These are phyloP conservation scores for Elgonia sp. DNA, from an alignment of 2,888 invertebrate genomes.

Conservation along the genomic window DNA sequence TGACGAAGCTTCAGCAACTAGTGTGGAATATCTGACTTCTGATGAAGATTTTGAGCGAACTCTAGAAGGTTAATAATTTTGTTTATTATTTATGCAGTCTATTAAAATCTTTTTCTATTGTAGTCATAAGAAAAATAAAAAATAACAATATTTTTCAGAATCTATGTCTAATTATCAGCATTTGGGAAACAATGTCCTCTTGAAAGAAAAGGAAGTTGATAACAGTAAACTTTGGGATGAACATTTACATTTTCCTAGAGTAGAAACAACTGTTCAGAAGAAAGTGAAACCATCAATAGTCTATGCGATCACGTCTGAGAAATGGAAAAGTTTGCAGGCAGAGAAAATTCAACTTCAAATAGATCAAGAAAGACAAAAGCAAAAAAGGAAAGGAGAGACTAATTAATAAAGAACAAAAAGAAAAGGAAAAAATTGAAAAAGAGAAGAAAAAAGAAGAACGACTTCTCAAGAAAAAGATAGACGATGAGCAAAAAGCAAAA, in stretches of 20 bases:
- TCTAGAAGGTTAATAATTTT: conserved; percentile 11
- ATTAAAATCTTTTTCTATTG: neutral
- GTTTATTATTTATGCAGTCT: neutral
- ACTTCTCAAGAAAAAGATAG: conserved; percentile 24
- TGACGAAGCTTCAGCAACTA: conserved; percentile 4
- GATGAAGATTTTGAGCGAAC: neutral
- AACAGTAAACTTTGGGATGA: conserved; percentile 17
- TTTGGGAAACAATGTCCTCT: neutral
- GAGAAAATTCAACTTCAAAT: conserved; percentile 21
- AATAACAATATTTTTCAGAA: neutral
- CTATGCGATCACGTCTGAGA: conserved; percentile 21
- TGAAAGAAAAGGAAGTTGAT: neutral
- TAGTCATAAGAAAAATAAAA: neutral
- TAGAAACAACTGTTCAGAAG: conserved; percentile 21
- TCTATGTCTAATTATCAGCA: neutral
- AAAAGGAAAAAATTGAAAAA: conserved; percentile 33
- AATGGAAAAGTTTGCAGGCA: conserved; percentile 19
- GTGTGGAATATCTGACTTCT: neutral
- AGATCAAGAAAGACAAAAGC: conserved; percentile 16
- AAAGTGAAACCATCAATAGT: conserved; percentile 1
- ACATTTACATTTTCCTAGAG: conserved; percentile 19
- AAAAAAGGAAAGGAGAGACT: neutral
- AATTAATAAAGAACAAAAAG: conserved; percentile 25
- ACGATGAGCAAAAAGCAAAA: conserved; percentile 18
- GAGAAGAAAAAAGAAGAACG: conserved; percentile 36